Percentiles rank a stretch among this genome's conserved stretches.
These are phyloP conservation scores for Aproaerema taeniolella DNA, from an alignment of 2,888 invertebrate species.

Conservation along the genomic window DNA sequence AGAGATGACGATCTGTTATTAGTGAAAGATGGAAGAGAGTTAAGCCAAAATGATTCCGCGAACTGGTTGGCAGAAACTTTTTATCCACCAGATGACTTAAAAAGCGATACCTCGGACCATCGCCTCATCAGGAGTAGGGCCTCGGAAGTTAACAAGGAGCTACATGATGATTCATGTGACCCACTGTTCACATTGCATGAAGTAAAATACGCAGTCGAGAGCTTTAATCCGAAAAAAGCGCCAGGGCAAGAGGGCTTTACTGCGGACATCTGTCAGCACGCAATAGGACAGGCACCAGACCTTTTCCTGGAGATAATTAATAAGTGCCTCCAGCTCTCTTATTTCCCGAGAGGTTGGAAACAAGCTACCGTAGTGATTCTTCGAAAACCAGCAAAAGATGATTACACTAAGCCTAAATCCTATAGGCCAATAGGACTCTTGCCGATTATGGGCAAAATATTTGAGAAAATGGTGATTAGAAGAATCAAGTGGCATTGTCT, in stretches of 20 bases:
- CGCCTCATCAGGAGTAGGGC: neutral
- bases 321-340: conserved; percentile 7
- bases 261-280: conserved; percentile 11
- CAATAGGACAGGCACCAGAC: neutral
- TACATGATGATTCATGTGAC: neutral
- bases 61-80: too few species aligned
- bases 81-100: neutral
- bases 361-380: conserved; percentile 14
- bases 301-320: conserved; percentile 5
- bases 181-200: neutral
- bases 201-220: neutral
- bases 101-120: neutral
- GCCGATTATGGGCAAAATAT: conserved; percentile 15
- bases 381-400: conserved; percentile 17
- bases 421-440: conserved; percentile 24
- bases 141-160: neutral
- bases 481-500: neutral
- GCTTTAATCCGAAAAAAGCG: conserved; percentile 8
- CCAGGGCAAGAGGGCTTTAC: conserved; percentile 12
- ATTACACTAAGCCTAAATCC: conserved; percentile 13
- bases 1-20: neutral
- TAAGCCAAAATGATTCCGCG: too few species aligned
- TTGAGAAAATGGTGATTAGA: neutral
- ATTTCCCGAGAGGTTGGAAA: conserved; percentile 20
- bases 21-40: neutral